A percentile compares a stretch with the other conserved stretches of the same genome.
phyloP scores from a whole-genome alignment of 2,797 vertebrate genomes.

The Phylloscopus collybita region DNA sequence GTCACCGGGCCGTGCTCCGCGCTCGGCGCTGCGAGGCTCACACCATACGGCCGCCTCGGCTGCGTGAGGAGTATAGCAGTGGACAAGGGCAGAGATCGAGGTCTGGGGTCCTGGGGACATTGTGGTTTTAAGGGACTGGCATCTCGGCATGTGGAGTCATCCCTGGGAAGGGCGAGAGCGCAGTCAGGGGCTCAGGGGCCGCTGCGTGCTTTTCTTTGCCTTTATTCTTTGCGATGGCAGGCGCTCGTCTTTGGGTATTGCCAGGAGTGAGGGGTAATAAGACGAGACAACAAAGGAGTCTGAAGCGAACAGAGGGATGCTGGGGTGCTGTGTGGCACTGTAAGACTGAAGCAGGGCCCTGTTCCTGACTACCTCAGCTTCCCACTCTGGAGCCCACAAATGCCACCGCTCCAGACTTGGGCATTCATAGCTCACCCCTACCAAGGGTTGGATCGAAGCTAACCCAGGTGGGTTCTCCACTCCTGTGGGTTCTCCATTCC shows the following conservation, averaged over 20 bases:
- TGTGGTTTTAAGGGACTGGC: conserved; percentile 26
- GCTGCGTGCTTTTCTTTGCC: neutral
- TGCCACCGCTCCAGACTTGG: neutral
- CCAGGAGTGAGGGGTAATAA: neutral
- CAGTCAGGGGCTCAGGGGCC: neutral
- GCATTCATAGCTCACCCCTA: fast-evolving
- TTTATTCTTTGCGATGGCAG: conserved; percentile 10
- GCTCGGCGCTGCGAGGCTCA: conserved; percentile 49
- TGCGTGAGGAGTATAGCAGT: conserved; percentile 42
- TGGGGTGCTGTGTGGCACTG: neutral
- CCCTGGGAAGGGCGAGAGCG: neutral
- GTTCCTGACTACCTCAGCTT: fast-evolving
- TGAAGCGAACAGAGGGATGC: neutral
- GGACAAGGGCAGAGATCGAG: conserved; percentile 65
- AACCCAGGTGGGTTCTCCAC: neutral
- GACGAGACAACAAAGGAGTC: conserved; percentile 13
- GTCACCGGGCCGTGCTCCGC: conserved; percentile 32
- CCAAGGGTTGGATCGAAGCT: neutral
- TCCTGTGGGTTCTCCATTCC: neutral
- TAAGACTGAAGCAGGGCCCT: neutral
- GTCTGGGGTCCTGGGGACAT: conserved; percentile 59
- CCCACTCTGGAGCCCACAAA: neutral
- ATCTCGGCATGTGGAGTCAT: neutral
- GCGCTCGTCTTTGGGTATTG: neutral
- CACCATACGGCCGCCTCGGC: conserved; percentile 2